phyloP scores from a whole-genome alignment of 2,888 invertebrate genomes.

The Dasysyrphus tricinctus region DNA sequence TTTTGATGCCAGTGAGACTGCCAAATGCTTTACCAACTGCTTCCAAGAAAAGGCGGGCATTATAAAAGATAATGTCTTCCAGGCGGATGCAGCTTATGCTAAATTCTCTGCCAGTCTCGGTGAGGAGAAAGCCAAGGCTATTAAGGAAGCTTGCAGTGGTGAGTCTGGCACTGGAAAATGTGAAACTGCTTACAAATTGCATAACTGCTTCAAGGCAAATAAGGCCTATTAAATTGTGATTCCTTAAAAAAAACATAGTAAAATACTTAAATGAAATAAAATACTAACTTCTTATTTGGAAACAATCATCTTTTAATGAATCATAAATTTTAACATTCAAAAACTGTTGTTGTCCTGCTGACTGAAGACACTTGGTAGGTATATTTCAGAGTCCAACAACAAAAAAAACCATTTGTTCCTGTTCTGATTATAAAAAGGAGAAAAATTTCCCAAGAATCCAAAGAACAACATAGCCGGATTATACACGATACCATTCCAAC shows the following conservation, averaged over 20 bases:
- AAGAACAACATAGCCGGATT: too few relatives aligned
- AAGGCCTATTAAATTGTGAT: slow-evolving; percentile 46
- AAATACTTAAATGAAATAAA: not conserved
- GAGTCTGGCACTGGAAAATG: slow-evolving; percentile 78
- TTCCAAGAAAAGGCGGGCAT: slow-evolving; percentile 80
- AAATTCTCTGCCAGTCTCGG: slow-evolving; percentile 77
- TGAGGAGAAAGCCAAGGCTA: slow-evolving; percentile 77
- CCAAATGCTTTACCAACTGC: slow-evolving; percentile 81
- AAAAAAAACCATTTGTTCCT: too few relatives aligned
- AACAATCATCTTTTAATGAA: too few relatives aligned
- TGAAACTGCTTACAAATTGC: slow-evolving; percentile 78
- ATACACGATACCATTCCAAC: too few relatives aligned
- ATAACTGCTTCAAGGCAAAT: slow-evolving; percentile 77
- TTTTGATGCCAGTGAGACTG: slow-evolving; percentile 73
- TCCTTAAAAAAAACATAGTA: not conserved
- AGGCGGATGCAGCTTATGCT: slow-evolving; percentile 73
- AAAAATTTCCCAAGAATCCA: too few relatives aligned
- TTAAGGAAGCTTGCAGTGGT: slow-evolving; percentile 77
- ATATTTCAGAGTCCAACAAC: too few relatives aligned
- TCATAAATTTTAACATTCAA: too few relatives aligned
- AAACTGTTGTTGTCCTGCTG: too few relatives aligned
- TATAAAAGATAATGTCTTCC: slow-evolving; percentile 78
- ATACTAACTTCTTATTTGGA: not conserved
- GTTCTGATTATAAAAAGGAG: too few relatives aligned
- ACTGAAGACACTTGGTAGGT: too few relatives aligned